Percentiles rank a stretch among this genome's conserved stretches.
These are phyloP conservation scores for Sebastes glaucus DNA, from an alignment of 2,797 vertebrate genomes.

Conservation along the genomic window DNA sequence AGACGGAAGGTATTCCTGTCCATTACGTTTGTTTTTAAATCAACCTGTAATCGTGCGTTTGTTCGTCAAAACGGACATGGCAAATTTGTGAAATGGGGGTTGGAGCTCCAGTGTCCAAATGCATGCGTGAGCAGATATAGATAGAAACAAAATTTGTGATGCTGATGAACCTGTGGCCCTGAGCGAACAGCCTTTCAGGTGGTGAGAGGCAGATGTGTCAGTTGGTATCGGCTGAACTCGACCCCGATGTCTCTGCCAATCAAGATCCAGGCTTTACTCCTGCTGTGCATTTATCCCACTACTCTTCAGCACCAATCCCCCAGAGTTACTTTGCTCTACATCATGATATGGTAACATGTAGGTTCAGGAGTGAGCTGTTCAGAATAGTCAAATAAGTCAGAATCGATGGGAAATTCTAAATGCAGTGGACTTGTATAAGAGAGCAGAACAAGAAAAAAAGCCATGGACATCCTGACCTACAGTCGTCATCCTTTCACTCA, in stretches of 20 bases:
- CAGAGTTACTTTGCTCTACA: background rate
- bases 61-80: fast-evolving
- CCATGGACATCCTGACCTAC: background rate
- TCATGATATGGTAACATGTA: background rate
- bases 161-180: conserved; percentile 35
- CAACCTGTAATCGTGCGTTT: too few relatives aligned
- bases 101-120: background rate
- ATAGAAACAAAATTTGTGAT: conserved; percentile 24
- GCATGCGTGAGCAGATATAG: background rate
- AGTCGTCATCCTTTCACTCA: background rate
- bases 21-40: too few relatives aligned
- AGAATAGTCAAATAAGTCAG: background rate
- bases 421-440: background rate
- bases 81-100: background rate
- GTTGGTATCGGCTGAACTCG: background rate
- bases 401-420: background rate
- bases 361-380: background rate
- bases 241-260: conserved; percentile 9
- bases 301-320: background rate
- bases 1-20: too few relatives aligned
- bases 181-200: conserved; percentile 2
- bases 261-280: background rate
- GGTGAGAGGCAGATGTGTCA: background rate
- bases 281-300: background rate
- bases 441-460: background rate